Base-by-base conservation (phyloP, 2,797 vertebrate genomes). In the Rhynchotus rufescens region DNA sequence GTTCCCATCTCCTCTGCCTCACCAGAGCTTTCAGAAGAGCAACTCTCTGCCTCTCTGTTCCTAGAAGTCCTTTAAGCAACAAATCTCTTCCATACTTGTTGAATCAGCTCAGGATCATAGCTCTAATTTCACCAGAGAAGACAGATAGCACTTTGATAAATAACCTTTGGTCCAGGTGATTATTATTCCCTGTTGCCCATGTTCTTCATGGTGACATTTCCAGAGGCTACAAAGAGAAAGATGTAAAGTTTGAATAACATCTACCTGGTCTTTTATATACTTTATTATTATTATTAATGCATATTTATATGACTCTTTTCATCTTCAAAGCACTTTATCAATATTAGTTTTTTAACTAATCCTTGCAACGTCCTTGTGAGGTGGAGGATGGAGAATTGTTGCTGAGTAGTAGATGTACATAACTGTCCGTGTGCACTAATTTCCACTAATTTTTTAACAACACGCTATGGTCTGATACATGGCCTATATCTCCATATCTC, bases 241-340 rank as follows among this genome's bases (percentile, higher is more conserved):
- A 89, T 36, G 44, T 51, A 22, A 80, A 73, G 25, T 82, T 71
- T 84, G 72, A 88, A 10, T 83, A 84, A 80, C 52, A 80, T 22
- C 47, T 65, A 57, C 47, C 6, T 68, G 5, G 61, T 87, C 4
- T 36, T 75, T 92, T 81, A 94, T 75, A 64, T n/a, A 19, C 11
- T 69, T 95, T 94, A 84, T 68, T 91, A 84, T 30, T 65, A 93
- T 79, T 60, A 92, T 72, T 66, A 57, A 38, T 51, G 22, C 40
- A 59, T 25, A 89, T 89, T 92, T 96, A 91, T 30, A 59, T 82
- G 84, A 23, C 44, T 84, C 65, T 91, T 94, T 78, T 83, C 73
- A 82, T 89, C 49, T 94, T 93, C 80, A 95, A 83, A 89, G 80
- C 47, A 61, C 64, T 92, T 95, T 69, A 84, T 87, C 89, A 92